These are phyloP conservation scores for Coptotermes formosanus DNA, from an alignment of 1,140 invertebrate genomes.

Conservation along the genomic window DNA sequence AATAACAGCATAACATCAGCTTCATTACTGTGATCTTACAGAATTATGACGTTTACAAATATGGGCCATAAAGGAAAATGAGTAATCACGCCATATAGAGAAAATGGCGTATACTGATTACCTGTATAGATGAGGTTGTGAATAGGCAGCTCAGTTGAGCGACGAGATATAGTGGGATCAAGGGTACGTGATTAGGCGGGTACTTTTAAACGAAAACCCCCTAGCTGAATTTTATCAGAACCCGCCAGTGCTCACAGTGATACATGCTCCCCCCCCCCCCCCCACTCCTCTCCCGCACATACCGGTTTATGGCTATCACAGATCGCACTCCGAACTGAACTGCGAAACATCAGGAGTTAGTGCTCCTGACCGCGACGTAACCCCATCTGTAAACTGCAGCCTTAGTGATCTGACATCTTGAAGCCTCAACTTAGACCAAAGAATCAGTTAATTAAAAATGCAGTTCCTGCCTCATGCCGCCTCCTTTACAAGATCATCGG, in stretches of 20 bases:
- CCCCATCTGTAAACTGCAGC: too few species aligned
- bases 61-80: too few species aligned
- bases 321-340: background rate
- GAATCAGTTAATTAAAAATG: too few species aligned
- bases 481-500: too few species aligned
- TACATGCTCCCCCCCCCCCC: background rate
- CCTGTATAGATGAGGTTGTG: background rate
- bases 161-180: background rate
- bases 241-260: background rate
- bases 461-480: too few species aligned
- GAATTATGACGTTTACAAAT: too few species aligned
- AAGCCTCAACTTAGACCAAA: too few species aligned
- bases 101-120: too few species aligned
- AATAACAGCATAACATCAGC: too few species aligned
- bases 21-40: too few species aligned
- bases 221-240: slow-evolving; percentile 2
- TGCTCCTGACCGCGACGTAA: background rate
- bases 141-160: background rate
- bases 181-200: background rate
- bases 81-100: too few species aligned
- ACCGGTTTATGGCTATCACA: background rate
- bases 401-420: too few species aligned
- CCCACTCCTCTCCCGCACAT: background rate
- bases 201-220: background rate
- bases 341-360: background rate